These are phyloP conservation scores for Neocloeon triangulifer DNA, from an alignment of 1,140 invertebrate genomes.

Conservation along the genomic window DNA sequence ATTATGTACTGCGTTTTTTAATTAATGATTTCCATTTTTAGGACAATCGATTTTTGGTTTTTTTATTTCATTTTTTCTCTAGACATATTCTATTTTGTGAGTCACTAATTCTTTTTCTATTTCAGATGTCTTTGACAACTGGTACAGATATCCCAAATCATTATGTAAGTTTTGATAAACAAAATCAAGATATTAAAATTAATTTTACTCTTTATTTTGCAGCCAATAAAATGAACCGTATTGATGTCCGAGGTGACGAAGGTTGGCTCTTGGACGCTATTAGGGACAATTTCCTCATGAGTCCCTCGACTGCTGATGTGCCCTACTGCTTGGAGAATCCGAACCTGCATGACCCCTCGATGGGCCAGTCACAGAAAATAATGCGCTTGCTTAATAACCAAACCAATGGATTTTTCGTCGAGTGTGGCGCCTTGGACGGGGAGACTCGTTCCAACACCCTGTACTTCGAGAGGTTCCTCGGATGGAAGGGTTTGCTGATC, in stretches of 20 bases:
- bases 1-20: too few relatives aligned
- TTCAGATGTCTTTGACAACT: too few relatives aligned
- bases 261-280: background rate
- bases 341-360: slow-evolving; percentile 17
- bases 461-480: slow-evolving; percentile 18
- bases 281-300: slow-evolving; percentile 10
- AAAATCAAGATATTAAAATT: too few relatives aligned
- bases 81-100: too few relatives aligned
- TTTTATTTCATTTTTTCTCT: too few relatives aligned
- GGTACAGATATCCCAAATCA: too few relatives aligned
- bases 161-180: too few relatives aligned
- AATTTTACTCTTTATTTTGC: too few relatives aligned
- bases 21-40: too few relatives aligned
- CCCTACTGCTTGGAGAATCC: slow-evolving; percentile 13
- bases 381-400: slow-evolving; percentile 15
- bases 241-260: background rate
- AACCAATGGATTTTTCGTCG: slow-evolving; percentile 25
- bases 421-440: slow-evolving; percentile 26
- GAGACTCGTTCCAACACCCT: slow-evolving; percentile 25
- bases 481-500: slow-evolving; percentile 25
- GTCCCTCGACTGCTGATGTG: slow-evolving; percentile 9
- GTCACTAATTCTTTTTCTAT: too few relatives aligned
- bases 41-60: too few relatives aligned
- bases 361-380: slow-evolving; percentile 19
- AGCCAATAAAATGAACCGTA: too few relatives aligned